A percentile compares a stretch with the other conserved stretches of the same genome.
phyloP scores from a whole-genome alignment of 2,888 invertebrate genomes.

The Sarcophaga carnaria region DNA sequence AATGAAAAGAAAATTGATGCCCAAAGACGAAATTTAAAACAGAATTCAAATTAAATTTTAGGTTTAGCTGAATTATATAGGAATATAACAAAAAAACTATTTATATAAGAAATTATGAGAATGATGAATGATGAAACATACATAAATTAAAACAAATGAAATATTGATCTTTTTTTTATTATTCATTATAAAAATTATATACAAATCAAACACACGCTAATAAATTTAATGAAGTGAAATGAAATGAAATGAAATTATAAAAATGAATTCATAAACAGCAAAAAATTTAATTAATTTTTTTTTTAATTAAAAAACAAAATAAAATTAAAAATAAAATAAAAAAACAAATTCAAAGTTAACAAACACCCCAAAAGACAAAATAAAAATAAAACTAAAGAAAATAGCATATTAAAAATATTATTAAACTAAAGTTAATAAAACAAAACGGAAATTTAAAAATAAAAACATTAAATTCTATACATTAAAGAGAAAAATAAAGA shows the following conservation, averaged over 20 bases:
- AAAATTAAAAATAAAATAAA: neutral
- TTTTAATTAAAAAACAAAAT: neutral
- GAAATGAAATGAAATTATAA: conserved; percentile 47
- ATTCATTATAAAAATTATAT: conserved; percentile 13
- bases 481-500: conserved; percentile 65
- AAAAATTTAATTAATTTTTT: neutral
- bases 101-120: conserved; percentile 51
- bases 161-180: conserved; percentile 31
- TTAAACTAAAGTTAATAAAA: conserved; percentile 68
- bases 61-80: conserved; percentile 53
- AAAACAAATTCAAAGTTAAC: conserved; percentile 1
- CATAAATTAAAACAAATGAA: neutral
- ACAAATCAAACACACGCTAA: neutral
- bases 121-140: conserved; percentile 23
- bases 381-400: conserved; percentile 76
- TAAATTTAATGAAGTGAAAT: conserved; percentile 26
- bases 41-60: conserved; percentile 48
- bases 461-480: conserved; percentile 45
- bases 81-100: conserved; percentile 48
- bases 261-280: neutral
- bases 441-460: conserved; percentile 67
- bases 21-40: conserved; percentile 23
- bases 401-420: conserved; percentile 74
- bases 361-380: conserved; percentile 15
- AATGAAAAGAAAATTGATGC: conserved; percentile 45